Base-by-base conservation (phyloP, 2,113 vertebrate species). In the Redunca redunca region DNA sequence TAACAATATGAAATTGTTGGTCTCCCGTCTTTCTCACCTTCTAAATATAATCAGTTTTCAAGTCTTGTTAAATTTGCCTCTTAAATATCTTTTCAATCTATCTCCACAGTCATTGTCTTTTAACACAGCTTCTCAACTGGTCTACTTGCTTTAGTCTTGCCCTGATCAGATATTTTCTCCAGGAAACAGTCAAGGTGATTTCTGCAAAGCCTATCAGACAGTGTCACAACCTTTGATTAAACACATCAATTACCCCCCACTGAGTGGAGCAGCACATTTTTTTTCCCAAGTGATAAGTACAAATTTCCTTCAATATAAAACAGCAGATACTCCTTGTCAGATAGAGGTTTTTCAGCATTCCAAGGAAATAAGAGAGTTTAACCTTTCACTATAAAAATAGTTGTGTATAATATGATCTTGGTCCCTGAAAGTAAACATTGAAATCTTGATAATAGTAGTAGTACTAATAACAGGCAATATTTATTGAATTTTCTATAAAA, bases 271-370 rank as follows among this genome's bases (percentile, higher is more conserved):
- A 74, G 77, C 48, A 88, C 46, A 58, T 64, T 88, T 74, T 88
- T 88, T 82, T 92, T 81, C 86, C 86, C 78, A 95, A n/a, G 10
- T 90, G 52, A 88, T 83, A 96, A 88, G 46, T 50, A 87, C 28
- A 96, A 33, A 74, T 86, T 81, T 16, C 33, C 10, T 50, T 94
- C 43, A 91, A 14, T 43, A 57, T 53, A 57, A 36, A 71, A n/a
- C 2, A 91, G 14, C 21, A 82, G 14, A 30, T 77, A 33, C 9
- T 92, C 23, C 23, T 88, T 94, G 50, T 55, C 85, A 86, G 15
- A 57, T 52, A 33, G 16, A 80, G 14, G 9, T 48, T 48, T 96
- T 80, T 89, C 26, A 57, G 2, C 26, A 64, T 40, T 80, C 57
- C 52, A 82, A 86, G 11, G 21, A 90, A 91, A 57, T 94, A 40